Percentiles rank a stretch among this genome's conserved stretches.
Conservation (phyloP, 2,797 vertebrate species). For the Odontamblyopus rebecca region DNA sequence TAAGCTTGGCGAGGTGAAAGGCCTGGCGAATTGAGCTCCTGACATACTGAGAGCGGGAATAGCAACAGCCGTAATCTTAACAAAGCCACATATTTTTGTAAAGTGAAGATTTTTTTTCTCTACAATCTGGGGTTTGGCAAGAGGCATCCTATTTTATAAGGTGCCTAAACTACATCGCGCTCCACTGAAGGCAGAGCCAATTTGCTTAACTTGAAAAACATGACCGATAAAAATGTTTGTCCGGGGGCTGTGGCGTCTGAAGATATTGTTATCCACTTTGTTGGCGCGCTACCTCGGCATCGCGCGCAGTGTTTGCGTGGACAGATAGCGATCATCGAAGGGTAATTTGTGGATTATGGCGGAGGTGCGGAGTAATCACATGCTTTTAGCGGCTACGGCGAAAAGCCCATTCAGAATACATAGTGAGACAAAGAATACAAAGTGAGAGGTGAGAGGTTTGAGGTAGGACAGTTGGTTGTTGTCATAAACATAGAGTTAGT, state of each 20-base stretch:
- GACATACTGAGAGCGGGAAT: conserved; percentile 68
- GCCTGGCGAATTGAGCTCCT: conserved; percentile 75
- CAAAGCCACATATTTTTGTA: conserved; percentile 76
- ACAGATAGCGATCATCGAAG: conserved; percentile 61
- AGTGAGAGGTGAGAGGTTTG: conserved; percentile 25
- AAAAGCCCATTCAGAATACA: conserved; percentile 41
- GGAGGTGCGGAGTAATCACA: conserved; percentile 62
- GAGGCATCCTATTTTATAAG: conserved; percentile 70
- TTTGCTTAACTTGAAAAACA: conserved; percentile 79
- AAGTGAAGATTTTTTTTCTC: conserved; percentile 69
- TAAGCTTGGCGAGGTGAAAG: conserved; percentile 77
- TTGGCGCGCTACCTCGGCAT: conserved; percentile 62
- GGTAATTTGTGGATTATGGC: conserved; percentile 71
- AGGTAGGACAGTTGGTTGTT: conserved; percentile 41
- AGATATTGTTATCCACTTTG: conserved; percentile 73
- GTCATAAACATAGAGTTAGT: conserved; percentile 26
- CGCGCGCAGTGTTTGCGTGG: conserved; percentile 51
- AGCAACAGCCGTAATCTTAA: conserved; percentile 81
- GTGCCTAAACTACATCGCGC: conserved; percentile 62
- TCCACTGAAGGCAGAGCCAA: conserved; percentile 78
- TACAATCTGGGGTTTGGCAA: conserved; percentile 53
- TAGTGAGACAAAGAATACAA: background rate
- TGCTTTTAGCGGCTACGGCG: conserved; percentile 32
- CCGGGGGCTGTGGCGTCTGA: conserved; percentile 56
- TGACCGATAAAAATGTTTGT: conserved; percentile 68